Percentiles rank a stretch among this genome's conserved stretches.
Conservation (phyloP, 2,888 invertebrate species). For the Gasteruption jaculator region DNA sequence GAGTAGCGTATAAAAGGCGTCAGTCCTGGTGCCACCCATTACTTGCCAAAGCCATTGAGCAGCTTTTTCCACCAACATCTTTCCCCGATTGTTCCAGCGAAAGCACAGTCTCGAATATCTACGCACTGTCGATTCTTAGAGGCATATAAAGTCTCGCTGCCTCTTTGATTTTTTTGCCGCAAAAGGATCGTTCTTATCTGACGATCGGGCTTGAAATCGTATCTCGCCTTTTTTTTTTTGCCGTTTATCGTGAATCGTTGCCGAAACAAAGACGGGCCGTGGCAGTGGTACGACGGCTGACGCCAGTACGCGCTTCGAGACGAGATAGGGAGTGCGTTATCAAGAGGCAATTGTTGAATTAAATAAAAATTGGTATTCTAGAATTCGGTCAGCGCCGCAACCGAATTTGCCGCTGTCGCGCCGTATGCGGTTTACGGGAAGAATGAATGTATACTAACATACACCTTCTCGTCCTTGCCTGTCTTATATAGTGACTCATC, state of each 20-base stretch:
- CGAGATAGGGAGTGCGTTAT: background rate
- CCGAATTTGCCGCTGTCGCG: conserved; percentile 24
- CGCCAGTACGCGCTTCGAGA: too few relatives aligned
- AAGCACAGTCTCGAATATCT: too few relatives aligned
- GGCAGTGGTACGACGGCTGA: too few relatives aligned
- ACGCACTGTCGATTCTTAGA: too few relatives aligned
- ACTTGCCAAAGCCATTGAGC: conserved; percentile 34
- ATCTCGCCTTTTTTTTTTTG: background rate
- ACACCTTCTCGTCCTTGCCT: conserved; percentile 51
- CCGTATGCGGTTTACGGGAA: conserved; percentile 45
- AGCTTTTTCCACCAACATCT: conserved; percentile 41
- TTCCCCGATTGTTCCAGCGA: too few relatives aligned
- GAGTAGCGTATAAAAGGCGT: conserved; percentile 46
- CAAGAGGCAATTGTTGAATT: too few relatives aligned
- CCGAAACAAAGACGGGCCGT: too few relatives aligned
- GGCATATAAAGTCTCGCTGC: conserved; percentile 12
- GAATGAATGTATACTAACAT: conserved; percentile 50
- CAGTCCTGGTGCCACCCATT: conserved; percentile 30
- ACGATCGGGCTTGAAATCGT: conserved; percentile 1
- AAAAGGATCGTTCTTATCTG: background rate
- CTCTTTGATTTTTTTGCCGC: conserved; percentile 9
- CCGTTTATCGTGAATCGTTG: too few relatives aligned
- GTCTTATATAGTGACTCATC: conserved; percentile 52
- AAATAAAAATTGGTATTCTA: too few relatives aligned
- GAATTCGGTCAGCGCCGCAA: conserved; percentile 28